Evolutionary conservation across 35 echinoderm and acorn worm genomes (phyloP), one percentile per base, ranked within the genome.

Genomic region (Ophiothrix spiculata): DNA sequence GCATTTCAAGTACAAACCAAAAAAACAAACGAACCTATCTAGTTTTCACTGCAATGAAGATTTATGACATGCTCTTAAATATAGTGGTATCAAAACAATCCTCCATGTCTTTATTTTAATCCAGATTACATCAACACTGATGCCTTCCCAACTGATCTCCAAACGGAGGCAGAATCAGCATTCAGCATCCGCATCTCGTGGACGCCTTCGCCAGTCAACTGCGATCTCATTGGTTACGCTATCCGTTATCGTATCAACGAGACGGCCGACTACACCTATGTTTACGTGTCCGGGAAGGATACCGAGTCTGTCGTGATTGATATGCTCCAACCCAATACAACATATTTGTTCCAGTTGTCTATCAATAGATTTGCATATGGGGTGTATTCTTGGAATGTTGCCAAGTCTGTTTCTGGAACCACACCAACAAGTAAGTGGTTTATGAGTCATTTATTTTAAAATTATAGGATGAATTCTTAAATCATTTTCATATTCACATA

Each of bases 321-420:
- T 21, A 83, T 84, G 33, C 74, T 97, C 8, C 15, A 49, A 6
- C 69, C 87, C 0, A 77, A 77, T 0, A 93, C 84, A 23, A 86
- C 38, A 13, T 97, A 97, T 39, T 75, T 89, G 73, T 93, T 97
- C 90, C 90, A 97, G 79, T 84, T 97, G 83, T 86, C 87, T 8
- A 80, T 88, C 41, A 82, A 79, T 14, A 88, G 63, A 29, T 84
- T 85, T 37, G 79, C 87, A 19, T 91, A 95, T 75, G 92, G 92
- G 10, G 80, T 85, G 38, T 90, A 90, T 31, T 83, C 84, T 17
- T 95, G 86, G 79, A 82, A 84, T 33, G 90, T 84, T 69, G 93
- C 93, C 25, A 82, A 91, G 28, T 95, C 93, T 45, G 76, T 91
- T 6, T 46, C 90, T 35, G 88, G 75, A 37, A 37, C 16, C 34